Evolutionary conservation across 2,888 invertebrate species (phyloP).

Genomic region (Blastobasis adustella): DNA sequence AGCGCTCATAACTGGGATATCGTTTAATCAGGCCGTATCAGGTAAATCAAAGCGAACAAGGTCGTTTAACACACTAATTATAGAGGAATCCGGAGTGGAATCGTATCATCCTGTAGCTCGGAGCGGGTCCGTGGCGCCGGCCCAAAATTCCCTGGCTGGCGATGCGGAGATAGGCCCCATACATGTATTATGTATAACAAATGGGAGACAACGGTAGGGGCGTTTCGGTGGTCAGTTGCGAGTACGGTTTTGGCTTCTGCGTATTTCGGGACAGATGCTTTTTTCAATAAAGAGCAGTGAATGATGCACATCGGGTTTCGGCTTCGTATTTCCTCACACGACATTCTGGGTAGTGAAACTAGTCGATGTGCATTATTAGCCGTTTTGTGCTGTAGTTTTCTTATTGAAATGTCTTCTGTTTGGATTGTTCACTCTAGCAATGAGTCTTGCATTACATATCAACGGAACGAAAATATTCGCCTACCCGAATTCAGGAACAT

Average conservation of each 20-base stretch:
- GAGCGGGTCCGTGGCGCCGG: conserved; percentile 57
- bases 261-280: conserved; percentile 3
- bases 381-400: no score
- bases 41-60: conserved; percentile 8
- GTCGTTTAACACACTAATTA: conserved; percentile 12
- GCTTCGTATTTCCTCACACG: no score
- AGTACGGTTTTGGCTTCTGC: conserved; percentile 1
- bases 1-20: background rate
- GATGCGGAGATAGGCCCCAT: conserved; percentile 64
- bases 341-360: no score
- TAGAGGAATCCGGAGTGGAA: conserved; percentile 5
- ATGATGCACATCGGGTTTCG: no score
- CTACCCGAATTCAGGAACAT: no score
- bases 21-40: conserved; percentile 6
- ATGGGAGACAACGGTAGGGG: conserved; percentile 53
- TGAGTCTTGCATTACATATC: no score
- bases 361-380: no score
- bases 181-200: conserved; percentile 74
- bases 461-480: no score
- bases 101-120: conserved; percentile 49
- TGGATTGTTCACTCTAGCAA: no score
- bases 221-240: conserved; percentile 21
- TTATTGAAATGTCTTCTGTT: no score
- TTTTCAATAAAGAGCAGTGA: no score
- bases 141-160: conserved; percentile 63